Evolutionary conservation across 30 jellyfish, hydroid and myxozoan genomes (phyloP).

Genomic region (Aurelia coerulea): DNA sequence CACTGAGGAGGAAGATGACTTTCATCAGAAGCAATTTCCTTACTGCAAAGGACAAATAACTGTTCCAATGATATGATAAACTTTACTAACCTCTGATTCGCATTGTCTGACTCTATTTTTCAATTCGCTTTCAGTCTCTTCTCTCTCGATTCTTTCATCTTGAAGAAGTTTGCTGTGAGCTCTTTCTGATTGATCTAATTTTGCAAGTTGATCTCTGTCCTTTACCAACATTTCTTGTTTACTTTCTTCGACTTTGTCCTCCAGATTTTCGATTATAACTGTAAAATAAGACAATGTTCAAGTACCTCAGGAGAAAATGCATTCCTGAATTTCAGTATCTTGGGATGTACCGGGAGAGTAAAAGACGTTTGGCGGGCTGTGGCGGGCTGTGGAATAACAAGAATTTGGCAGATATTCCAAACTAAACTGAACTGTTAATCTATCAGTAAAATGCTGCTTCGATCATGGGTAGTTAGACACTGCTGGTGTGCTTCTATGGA

Average conservation of each 20-base stretch:
- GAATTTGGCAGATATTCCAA: too few relatives aligned
- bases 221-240: conserved; percentile 49
- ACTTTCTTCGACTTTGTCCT: conserved; percentile 71
- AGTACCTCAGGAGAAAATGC: neutral
- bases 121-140: conserved; percentile 64
- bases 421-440: too few relatives aligned
- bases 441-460: too few relatives aligned
- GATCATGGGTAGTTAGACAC: too few relatives aligned
- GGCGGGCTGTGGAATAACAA: too few relatives aligned
- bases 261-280: conserved; percentile 84
- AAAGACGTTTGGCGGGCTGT: too few relatives aligned
- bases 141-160: conserved; percentile 48
- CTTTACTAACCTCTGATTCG: conserved; percentile 51
- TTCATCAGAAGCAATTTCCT: too few relatives aligned
- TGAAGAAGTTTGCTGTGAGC: conserved; percentile 38
- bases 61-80: neutral
- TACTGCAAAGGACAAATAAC: too few relatives aligned
- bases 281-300: neutral
- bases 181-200: conserved; percentile 52
- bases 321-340: neutral
- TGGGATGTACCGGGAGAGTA: too few relatives aligned
- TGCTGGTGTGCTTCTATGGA: too few relatives aligned
- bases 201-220: conserved; percentile 60
- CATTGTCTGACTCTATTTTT: conserved; percentile 36
- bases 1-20: too few relatives aligned